Conservation (phyloP, 2,888 invertebrate species). For the Dolichopus griseipennis region DNA sequence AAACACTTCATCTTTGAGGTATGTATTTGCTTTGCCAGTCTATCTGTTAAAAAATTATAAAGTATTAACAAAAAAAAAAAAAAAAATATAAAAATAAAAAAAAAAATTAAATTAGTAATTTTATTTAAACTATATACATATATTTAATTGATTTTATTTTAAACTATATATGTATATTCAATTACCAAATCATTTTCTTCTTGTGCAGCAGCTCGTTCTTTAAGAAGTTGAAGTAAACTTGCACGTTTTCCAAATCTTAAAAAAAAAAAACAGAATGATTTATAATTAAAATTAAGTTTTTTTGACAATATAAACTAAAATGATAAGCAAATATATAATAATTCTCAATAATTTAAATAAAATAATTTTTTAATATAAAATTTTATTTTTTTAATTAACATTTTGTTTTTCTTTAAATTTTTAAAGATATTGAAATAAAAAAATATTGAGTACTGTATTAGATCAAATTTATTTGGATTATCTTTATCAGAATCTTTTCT, state of each 20-base stretch:
- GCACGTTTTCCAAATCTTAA: conserved; percentile 38
- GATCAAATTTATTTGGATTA: too few species aligned
- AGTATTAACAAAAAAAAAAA: neutral
- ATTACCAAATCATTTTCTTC: conserved; percentile 26
- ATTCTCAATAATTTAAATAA: too few species aligned
- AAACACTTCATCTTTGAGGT: conserved; percentile 29
- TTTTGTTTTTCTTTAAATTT: too few species aligned
- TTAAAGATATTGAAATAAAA: too few species aligned
- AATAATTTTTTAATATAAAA: too few species aligned
- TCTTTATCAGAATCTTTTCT: too few species aligned
- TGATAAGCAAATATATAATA: too few species aligned
- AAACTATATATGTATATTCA: conserved; percentile 13
- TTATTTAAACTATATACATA: too few species aligned
- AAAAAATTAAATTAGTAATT: too few species aligned
- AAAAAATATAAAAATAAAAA: conserved; percentile 4
- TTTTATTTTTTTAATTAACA: too few species aligned
- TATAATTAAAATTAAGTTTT: neutral
- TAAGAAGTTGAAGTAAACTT: conserved; percentile 30
- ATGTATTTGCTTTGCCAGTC: conserved; percentile 27
- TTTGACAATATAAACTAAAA: too few species aligned
- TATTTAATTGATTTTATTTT: neutral
- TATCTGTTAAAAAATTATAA: conserved; percentile 23
- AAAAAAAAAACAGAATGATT: conserved; percentile 13
- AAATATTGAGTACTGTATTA: too few species aligned
- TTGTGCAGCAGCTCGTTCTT: conserved; percentile 24